phyloP scores from a whole-genome alignment of 2,113 vertebrate species.

The Oriolus oriolus region DNA sequence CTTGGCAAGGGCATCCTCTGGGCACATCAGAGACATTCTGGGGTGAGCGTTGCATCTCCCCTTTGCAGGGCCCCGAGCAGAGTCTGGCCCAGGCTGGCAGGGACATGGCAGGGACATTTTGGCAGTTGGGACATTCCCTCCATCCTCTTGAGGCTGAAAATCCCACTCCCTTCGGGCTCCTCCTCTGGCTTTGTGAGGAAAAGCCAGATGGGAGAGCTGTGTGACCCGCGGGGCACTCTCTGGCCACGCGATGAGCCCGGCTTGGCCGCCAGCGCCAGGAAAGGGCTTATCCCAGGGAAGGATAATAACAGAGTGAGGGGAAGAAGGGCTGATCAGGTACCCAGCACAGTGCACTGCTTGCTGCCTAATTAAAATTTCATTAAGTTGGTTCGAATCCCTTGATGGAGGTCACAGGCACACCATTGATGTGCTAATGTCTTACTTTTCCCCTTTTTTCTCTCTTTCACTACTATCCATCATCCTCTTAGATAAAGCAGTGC shows the following conservation, averaged over 20 bases:
- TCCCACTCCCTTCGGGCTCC: background rate
- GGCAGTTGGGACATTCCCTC: background rate
- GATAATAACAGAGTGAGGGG: background rate
- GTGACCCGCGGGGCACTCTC: background rate
- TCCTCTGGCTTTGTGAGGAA: background rate
- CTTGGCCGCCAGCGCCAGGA: background rate
- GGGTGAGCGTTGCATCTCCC: background rate
- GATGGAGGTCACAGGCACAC: conserved; percentile 60
- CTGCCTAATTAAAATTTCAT: conserved; percentile 83
- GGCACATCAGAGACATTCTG: accelerated
- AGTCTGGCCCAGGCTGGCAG: background rate
- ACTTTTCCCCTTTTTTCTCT: conserved; percentile 17
- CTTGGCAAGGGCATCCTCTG: background rate
- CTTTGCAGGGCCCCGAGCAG: background rate
- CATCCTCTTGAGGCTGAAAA: background rate
- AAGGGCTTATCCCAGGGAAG: background rate
- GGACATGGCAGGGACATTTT: background rate
- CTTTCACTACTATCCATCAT: conserved; percentile 52
- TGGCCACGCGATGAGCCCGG: background rate
- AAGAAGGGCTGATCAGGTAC: conserved; percentile 35
- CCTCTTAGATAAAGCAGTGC: conserved; percentile 35
- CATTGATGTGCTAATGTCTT: conserved; percentile 75
- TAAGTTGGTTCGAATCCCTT: conserved; percentile 67
- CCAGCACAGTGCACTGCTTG: conserved; percentile 59
- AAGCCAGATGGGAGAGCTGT: background rate